Percentiles rank a stretch among this genome's conserved stretches.
Conservation (phyloP, 2,797 vertebrate genomes). For the Hozukius guyotensis region DNA sequence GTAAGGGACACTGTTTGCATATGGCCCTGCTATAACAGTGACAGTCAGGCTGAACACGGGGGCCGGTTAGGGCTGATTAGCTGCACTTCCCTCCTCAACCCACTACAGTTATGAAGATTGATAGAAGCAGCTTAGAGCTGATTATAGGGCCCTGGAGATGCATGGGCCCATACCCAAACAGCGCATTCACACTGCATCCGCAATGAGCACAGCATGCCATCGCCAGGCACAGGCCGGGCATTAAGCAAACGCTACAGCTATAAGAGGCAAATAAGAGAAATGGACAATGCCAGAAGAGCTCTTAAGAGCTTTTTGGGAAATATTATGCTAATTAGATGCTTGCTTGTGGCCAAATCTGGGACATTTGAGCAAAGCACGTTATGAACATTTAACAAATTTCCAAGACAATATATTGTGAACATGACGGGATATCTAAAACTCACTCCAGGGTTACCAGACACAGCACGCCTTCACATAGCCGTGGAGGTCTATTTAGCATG, state of each 20-base stretch:
- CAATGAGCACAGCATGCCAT: conserved; percentile 74
- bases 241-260: conserved; percentile 74
- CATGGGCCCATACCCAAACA: conserved; percentile 79
- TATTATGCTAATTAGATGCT: conserved; percentile 83
- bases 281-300: conserved; percentile 77
- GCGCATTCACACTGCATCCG: conserved; percentile 74
- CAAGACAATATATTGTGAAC: conserved; percentile 71
- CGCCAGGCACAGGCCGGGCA: conserved; percentile 65
- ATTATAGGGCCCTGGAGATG: conserved; percentile 80
- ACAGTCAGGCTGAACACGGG: conserved; percentile 73
- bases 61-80: conserved; percentile 81
- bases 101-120: conserved; percentile 83
- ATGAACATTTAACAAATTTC: conserved; percentile 82
- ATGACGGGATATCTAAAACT: conserved; percentile 65
- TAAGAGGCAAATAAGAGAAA: conserved; percentile 77
- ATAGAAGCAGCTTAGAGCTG: conserved; percentile 82
- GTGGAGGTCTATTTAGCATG: conserved; percentile 54
- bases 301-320: conserved; percentile 77
- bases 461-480: conserved; percentile 36
- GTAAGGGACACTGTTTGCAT: conserved; percentile 68
- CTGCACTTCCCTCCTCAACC: conserved; percentile 76
- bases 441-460: conserved; percentile 67
- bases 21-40: conserved; percentile 65
- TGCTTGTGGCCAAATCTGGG: conserved; percentile 78
- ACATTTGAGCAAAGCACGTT: conserved; percentile 73